phyloP scores from a whole-genome alignment of 2,113 vertebrate genomes.

The Neogale vison region DNA sequence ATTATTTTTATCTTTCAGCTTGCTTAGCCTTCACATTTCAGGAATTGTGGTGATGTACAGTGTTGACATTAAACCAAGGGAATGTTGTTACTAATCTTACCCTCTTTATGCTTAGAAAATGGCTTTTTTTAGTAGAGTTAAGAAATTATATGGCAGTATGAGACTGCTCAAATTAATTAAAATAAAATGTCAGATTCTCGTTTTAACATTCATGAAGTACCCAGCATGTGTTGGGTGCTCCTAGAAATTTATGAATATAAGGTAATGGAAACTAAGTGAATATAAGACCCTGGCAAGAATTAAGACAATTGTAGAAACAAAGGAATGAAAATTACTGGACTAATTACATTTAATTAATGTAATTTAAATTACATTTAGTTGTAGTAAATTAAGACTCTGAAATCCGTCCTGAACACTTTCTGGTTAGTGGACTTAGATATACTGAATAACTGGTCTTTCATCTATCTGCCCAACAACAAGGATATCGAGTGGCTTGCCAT shows the following conservation, averaged over 20 bases:
- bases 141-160: neutral
- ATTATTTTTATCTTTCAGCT: slow-evolving; percentile 26
- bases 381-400: neutral
- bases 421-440: neutral
- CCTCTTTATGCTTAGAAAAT: slow-evolving; percentile 13
- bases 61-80: neutral
- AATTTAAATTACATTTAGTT: no score
- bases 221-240: neutral
- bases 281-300: neutral
- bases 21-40: neutral
- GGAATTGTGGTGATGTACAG: neutral
- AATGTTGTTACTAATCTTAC: neutral
- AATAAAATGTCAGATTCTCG: slow-evolving; percentile 32
- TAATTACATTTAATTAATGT: no score
- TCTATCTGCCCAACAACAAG: neutral
- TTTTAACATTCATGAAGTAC: neutral
- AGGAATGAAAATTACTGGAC: neutral
- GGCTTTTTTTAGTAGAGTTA: neutral
- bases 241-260: neutral
- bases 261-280: neutral
- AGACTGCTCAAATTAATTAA: neutral
- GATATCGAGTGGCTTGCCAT: neutral
- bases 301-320: neutral
- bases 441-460: neutral
- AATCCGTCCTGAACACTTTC: neutral